phyloP scores from a whole-genome alignment of 23 tunicate genomes.

The Diplosoma virens region DNA sequence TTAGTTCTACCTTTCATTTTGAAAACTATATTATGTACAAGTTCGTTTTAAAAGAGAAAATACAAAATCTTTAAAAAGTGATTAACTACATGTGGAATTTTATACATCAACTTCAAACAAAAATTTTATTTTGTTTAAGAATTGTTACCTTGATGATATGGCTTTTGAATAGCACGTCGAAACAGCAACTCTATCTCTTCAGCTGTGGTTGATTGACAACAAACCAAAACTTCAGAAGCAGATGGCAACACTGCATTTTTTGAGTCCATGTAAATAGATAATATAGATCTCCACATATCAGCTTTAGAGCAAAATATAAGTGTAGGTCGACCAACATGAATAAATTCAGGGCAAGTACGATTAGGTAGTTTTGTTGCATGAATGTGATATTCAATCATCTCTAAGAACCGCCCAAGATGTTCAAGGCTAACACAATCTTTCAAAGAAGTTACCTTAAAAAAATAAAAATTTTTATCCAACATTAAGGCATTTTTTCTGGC shows the following conservation, averaged over 20 bases:
- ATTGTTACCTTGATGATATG: slow-evolving; percentile 11
- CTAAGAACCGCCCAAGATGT: slow-evolving; percentile 16
- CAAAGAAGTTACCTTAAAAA: slow-evolving; percentile 34
- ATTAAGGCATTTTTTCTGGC: too few species aligned
- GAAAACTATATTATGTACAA: too few species aligned
- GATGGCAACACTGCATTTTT: slow-evolving; percentile 37
- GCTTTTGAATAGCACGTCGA: slow-evolving; percentile 38
- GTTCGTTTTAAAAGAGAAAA: too few species aligned
- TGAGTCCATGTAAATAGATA: slow-evolving; percentile 45
- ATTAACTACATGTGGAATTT: too few species aligned
- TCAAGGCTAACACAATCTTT: slow-evolving; percentile 29
- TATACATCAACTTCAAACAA: too few species aligned
- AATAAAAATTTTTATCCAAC: too few species aligned
- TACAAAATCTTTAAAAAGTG: too few species aligned
- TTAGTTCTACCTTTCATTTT: too few species aligned
- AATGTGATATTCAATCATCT: background rate
- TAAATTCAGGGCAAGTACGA: background rate
- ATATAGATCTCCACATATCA: slow-evolving; percentile 19
- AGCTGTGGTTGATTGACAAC: slow-evolving; percentile 41
- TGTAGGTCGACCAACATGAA: slow-evolving; percentile 35
- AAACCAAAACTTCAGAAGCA: slow-evolving; percentile 43
- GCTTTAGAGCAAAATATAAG: slow-evolving; percentile 35
- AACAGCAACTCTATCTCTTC: slow-evolving; percentile 58
- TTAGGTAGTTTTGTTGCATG: background rate
- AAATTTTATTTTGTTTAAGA: too few species aligned